Conservation (phyloP, 2,797 vertebrate species). For the Arnoldichthys spilopterus region DNA sequence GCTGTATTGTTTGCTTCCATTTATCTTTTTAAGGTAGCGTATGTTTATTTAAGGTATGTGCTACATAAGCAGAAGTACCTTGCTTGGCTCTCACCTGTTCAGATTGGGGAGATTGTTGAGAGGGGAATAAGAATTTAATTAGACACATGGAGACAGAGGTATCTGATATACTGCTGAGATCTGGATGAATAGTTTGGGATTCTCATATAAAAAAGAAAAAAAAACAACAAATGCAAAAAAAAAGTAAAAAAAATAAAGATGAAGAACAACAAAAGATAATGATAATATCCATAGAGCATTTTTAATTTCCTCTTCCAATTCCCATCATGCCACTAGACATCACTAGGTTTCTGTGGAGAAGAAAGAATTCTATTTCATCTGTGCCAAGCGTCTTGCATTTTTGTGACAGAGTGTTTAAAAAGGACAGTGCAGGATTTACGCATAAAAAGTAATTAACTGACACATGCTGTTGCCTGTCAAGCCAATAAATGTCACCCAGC, state of each 20-base stretch:
- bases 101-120: background rate
- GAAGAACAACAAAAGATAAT: background rate
- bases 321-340: constrained; percentile 4
- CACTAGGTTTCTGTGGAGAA: constrained; percentile 44
- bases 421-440: constrained; percentile 35
- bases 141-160: constrained; percentile 25
- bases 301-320: constrained; percentile 34
- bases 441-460: constrained; percentile 32
- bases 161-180: constrained; percentile 19
- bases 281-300: background rate
- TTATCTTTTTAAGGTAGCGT: background rate
- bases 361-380: background rate
- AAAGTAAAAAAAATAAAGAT: background rate
- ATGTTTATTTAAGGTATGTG: too few species aligned
- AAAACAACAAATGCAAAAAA: background rate
- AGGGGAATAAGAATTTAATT: constrained; percentile 40
- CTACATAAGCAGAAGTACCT: background rate
- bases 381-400: constrained; percentile 24
- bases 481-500: constrained; percentile 25
- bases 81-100: constrained; percentile 7
- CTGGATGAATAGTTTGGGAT: constrained; percentile 16
- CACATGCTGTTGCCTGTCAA: constrained; percentile 22
- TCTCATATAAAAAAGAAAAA: constrained; percentile 1
- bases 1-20: constrained; percentile 12
- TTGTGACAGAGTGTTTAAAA: constrained; percentile 40